A percentile compares a stretch with the other conserved stretches of the same genome.
Conservation (phyloP, 1,140 invertebrate genomes). For the Drosophila equinoxialis region DNA sequence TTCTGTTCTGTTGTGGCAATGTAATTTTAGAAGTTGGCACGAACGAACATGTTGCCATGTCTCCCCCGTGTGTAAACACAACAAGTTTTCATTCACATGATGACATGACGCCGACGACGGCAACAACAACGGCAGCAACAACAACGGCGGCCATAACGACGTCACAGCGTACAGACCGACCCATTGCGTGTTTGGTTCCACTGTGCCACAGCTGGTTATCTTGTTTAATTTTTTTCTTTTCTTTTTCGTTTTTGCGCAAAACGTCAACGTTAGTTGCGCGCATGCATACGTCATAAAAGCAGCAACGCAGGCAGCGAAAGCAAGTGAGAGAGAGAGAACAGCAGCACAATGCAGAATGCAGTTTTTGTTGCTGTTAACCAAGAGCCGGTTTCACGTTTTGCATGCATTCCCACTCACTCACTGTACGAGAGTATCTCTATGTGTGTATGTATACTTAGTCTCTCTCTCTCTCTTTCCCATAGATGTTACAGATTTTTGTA, state of each 20-base stretch:
- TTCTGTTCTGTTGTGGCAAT: slow-evolving; percentile 50
- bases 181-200: slow-evolving; percentile 58
- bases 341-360: slow-evolving; percentile 46
- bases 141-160: slow-evolving; percentile 38
- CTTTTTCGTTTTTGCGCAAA: slow-evolving; percentile 37
- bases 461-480: slow-evolving; percentile 14
- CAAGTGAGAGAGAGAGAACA: slow-evolving; percentile 17
- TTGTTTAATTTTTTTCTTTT: neutral
- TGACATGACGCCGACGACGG: slow-evolving; percentile 18
- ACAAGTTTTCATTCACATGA: slow-evolving; percentile 56
- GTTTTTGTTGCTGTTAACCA: slow-evolving; percentile 25
- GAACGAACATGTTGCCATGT: slow-evolving; percentile 50
- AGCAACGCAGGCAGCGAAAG: slow-evolving; percentile 43
- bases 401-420: slow-evolving; percentile 27
- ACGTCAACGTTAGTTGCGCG: slow-evolving; percentile 56
- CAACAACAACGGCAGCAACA: slow-evolving; percentile 2
- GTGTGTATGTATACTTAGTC: slow-evolving; percentile 25
- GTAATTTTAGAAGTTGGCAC: slow-evolving; percentile 81
- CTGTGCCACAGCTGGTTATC: slow-evolving; percentile 53
- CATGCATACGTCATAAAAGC: slow-evolving; percentile 67
- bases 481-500: slow-evolving; percentile 50
- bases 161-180: slow-evolving; percentile 51
- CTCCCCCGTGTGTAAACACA: slow-evolving; percentile 39
- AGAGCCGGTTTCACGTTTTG: slow-evolving; percentile 65
- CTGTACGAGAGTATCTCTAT: slow-evolving; percentile 13